Percentiles rank a stretch among this genome's conserved stretches.
These are phyloP conservation scores for Lordiphosa fenestrarum DNA, from an alignment of 2,888 invertebrate genomes.

Conservation along the genomic window DNA sequence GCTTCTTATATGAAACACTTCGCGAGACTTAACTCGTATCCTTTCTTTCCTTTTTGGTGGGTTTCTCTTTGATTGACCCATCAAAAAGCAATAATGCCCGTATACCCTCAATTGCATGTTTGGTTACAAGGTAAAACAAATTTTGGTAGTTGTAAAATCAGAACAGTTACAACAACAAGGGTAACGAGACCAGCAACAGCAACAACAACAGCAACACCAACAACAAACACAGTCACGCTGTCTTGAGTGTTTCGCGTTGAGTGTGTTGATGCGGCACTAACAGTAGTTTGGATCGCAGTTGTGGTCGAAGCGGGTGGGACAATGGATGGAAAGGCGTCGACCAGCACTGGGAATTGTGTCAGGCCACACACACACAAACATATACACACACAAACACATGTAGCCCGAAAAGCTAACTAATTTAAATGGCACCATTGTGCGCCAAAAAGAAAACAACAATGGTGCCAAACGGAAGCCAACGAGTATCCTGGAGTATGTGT, in stretches of 20 bases:
- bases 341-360: slow-evolving; percentile 59
- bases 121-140: slow-evolving; percentile 5
- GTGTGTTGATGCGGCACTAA: not conserved
- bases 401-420: slow-evolving; percentile 60
- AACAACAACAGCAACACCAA: slow-evolving; percentile 4
- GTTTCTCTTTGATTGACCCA: no score
- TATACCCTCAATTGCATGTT: no score
- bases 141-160: slow-evolving; percentile 33
- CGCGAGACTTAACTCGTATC: no score
- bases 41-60: no score
- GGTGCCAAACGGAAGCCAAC: slow-evolving; percentile 56
- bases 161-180: slow-evolving; percentile 27
- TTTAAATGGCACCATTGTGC: slow-evolving; percentile 72
- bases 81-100: no score
- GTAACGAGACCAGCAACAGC: slow-evolving; percentile 13
- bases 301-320: slow-evolving; percentile 21
- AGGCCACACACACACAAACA: slow-evolving; percentile 31
- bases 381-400: slow-evolving; percentile 20
- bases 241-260: not conserved
- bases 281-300: slow-evolving; percentile 4
- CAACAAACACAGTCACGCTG: not conserved
- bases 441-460: slow-evolving; percentile 63
- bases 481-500: slow-evolving; percentile 3
- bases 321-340: slow-evolving; percentile 28
- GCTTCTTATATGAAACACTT: no score